Percentiles rank a stretch among this genome's conserved stretches.
Evolutionary conservation across 2,888 invertebrate species (phyloP).

Genomic region (Creontiades dilutus): DNA sequence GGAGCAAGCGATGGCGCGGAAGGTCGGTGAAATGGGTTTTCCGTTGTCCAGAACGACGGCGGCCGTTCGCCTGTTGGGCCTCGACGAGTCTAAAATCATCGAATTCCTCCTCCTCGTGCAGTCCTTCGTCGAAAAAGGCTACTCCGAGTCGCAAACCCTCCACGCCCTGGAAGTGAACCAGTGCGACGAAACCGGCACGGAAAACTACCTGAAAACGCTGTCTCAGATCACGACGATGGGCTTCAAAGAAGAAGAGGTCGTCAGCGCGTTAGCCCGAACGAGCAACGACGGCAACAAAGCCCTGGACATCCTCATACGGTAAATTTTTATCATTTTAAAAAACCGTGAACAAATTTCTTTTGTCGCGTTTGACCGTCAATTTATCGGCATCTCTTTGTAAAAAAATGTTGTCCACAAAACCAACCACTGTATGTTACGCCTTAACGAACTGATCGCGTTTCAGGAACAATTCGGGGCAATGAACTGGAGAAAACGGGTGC

Average conservation of each 20-base stretch:
- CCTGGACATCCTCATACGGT: conserved; percentile 86
- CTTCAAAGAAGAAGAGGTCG: conserved; percentile 87
- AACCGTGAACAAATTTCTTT: background rate
- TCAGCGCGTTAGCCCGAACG: conserved; percentile 86
- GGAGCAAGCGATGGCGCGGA: conserved; percentile 76
- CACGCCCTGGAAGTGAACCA: conserved; percentile 79
- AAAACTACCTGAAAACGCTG: conserved; percentile 80
- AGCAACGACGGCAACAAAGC: conserved; percentile 92
- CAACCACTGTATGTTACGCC: no score
- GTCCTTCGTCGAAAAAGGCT: conserved; percentile 79
- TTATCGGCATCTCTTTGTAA: background rate
- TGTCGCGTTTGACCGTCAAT: background rate
- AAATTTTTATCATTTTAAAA: conserved; percentile 25
- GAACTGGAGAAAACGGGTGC: conserved; percentile 17
- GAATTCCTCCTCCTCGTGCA: conserved; percentile 82
- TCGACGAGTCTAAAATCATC: conserved; percentile 90
- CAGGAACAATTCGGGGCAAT: background rate
- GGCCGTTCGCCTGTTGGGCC: conserved; percentile 88
- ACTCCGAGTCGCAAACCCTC: conserved; percentile 79
- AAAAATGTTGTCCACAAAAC: background rate
- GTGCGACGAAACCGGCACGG: conserved; percentile 79
- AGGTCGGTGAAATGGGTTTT: conserved; percentile 93
- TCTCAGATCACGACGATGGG: conserved; percentile 90
- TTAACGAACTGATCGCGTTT: background rate
- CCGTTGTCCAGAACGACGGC: conserved; percentile 88